Evolutionary conservation across 1,140 invertebrate genomes (phyloP), one percentile per base, ranked within the genome.

Genomic region (Drosophila watanabei): DNA sequence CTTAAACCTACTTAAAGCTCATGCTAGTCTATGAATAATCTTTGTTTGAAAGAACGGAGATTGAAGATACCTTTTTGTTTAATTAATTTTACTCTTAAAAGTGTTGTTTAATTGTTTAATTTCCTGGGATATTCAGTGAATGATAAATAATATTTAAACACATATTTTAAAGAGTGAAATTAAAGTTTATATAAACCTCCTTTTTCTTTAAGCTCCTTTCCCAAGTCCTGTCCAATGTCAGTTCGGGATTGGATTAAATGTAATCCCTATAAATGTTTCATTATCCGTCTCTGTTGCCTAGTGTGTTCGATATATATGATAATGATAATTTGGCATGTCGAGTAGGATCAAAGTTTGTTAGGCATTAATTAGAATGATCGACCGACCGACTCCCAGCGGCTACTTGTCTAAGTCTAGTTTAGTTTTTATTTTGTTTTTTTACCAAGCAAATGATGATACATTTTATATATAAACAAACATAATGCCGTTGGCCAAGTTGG

Each of bases 381-480:
- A 43, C 33, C 49, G 51, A 43, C 39, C 49, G 51, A 43, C 30
- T 35, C 32, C 54, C 49, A 41, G 32, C 60, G 52, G 71, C 73
- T 65, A 56, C 39, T 58, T 39, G 41, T 59, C 43, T 68, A 68
- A 68, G 52, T 66, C 43, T 76, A 77, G 52, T 65, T 64, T 77
- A 65, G 61, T 66, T 66, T 37, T 35, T 41, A 43, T 60, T 66
- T 66, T 59, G 57, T 52, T 33, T 51, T 61, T 71, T 54, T 45
- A 52, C 48, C 37, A 37, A 57, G 39, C 24, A 33, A 73, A 52
- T 52, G 46, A 39, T 57, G 52, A 57, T 57, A 57, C 20, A n/a
- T 73, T 60, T 71, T 72, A 52, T 37, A 48, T 66, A 33, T 46
- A 30, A n/a, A 71, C 1, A 49, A 1, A 48, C 30, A 43, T 54